These are phyloP conservation scores for Sebastes trivittatus DNA, from an alignment of 2,797 vertebrate genomes.

Conservation along the genomic window DNA sequence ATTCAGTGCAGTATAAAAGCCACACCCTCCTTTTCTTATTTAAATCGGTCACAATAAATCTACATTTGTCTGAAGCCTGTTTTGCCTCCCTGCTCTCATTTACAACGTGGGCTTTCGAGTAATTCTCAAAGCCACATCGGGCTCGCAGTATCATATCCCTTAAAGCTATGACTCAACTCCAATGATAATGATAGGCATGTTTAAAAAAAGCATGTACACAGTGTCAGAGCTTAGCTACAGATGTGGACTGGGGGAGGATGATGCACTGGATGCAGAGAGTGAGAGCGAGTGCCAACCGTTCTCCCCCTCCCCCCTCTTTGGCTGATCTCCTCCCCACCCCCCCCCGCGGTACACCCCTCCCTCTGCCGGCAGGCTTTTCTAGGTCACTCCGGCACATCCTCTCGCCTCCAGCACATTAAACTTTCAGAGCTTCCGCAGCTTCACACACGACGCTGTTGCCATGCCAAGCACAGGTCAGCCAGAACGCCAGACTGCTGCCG, in stretches of 20 bases:
- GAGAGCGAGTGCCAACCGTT: conserved; percentile 23
- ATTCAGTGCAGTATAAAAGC: not conserved
- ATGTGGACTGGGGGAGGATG: conserved; percentile 54
- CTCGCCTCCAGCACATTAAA: conserved; percentile 79
- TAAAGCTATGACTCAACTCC: conserved; percentile 43
- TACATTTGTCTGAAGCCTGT: conserved; percentile 21
- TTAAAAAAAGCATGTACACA: not conserved
- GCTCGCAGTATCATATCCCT: conserved; percentile 29
- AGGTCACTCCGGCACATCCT: conserved; percentile 78
- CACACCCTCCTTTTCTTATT: conserved; percentile 32
- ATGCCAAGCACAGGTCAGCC: conserved; percentile 77
- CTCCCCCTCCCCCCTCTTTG: conserved; percentile 25
- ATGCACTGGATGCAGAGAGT: conserved; percentile 40
- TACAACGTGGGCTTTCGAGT: conserved; percentile 41
- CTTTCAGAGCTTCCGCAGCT: conserved; percentile 76
- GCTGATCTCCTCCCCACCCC: conserved; percentile 1
- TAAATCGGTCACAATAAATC: conserved; percentile 39
- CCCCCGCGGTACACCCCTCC: conserved; percentile 28
- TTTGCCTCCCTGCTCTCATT: conserved; percentile 13
- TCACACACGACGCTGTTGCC: conserved; percentile 69
- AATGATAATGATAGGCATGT: conserved; percentile 44
- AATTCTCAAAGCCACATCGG: conserved; percentile 46
- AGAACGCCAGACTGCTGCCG: conserved; percentile 54
- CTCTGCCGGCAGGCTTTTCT: conserved; percentile 77
- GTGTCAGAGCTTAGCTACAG: conserved; percentile 39